Evolutionary conservation across 1,140 invertebrate species (phyloP).

Genomic region (Heterodera schachtii): DNA sequence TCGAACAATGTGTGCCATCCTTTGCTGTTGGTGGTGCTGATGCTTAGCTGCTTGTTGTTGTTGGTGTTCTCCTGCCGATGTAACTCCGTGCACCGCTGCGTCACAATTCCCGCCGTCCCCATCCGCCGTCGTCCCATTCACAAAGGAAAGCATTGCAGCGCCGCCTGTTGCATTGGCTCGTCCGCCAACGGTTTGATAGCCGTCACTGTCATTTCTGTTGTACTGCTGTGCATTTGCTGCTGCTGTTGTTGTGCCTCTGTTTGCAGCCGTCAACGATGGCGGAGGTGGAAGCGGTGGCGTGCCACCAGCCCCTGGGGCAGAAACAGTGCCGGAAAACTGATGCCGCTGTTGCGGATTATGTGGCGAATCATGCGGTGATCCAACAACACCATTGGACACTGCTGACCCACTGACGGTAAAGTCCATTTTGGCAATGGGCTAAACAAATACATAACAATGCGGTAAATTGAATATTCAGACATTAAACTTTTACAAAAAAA

Average conservation of each 20-base stretch:
- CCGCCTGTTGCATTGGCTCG: neutral
- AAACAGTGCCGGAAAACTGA: neutral
- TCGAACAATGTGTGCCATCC: slow-evolving; percentile 45
- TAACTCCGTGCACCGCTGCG: too few species aligned
- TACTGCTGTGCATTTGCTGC: neutral
- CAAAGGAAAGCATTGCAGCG: slow-evolving; percentile 1
- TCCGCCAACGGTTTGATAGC: slow-evolving; percentile 47
- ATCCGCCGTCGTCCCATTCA: neutral
- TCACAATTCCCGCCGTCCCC: neutral
- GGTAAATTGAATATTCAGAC: neutral
- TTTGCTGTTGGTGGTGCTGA: slow-evolving; percentile 27
- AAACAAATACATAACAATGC: neutral
- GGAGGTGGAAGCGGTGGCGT: slow-evolving; percentile 29
- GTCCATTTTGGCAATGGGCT: slow-evolving; percentile 51
- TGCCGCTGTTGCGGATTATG: slow-evolving; percentile 6
- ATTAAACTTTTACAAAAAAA: neutral
- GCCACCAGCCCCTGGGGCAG: too few species aligned
- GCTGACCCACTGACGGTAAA: slow-evolving; percentile 37
- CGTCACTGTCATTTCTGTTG: slow-evolving; percentile 29
- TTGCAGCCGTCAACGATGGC: neutral
- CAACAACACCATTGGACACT: slow-evolving; percentile 35
- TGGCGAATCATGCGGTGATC: slow-evolving; percentile 5
- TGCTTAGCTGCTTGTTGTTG: neutral
- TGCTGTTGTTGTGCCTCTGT: neutral
- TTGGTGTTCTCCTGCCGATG: neutral